phyloP scores from a whole-genome alignment of 2,113 vertebrate genomes.

The Caracal caracal region DNA sequence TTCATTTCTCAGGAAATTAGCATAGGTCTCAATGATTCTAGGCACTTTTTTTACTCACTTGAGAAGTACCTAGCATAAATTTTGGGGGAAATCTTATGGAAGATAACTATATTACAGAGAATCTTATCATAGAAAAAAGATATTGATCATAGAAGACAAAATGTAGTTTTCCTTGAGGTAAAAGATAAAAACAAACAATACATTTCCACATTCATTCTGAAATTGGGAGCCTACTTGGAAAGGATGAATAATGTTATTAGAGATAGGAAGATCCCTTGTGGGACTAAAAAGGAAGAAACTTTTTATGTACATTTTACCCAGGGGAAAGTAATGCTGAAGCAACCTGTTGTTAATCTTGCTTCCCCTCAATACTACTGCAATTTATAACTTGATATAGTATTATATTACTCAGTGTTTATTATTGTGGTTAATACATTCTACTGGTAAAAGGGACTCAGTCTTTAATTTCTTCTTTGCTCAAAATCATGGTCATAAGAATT shows the following conservation, averaged over 20 bases:
- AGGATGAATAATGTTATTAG: neutral
- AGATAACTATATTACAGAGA: neutral
- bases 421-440: neutral
- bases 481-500: neutral
- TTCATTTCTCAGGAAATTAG: neutral
- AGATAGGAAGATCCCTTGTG: neutral
- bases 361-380: neutral
- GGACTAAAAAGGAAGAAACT: neutral
- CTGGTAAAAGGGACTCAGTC: neutral
- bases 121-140: neutral
- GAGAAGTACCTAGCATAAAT: neutral
- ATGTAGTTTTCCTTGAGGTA: neutral
- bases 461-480: slow-evolving; percentile 16
- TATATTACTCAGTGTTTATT: neutral
- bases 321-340: neutral
- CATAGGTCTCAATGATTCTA: neutral
- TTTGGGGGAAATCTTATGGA: neutral
- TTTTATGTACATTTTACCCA: neutral
- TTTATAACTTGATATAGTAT: slow-evolving; percentile 28
- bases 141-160: neutral
- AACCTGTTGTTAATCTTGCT: neutral
- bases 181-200: slow-evolving; percentile 9
- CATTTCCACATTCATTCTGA: neutral
- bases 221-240: neutral
- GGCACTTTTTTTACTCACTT: neutral